A percentile compares a stretch with the other conserved stretches of the same genome.
These are phyloP conservation scores for Platycnemis pennipes DNA, from an alignment of 2,888 invertebrate genomes.

Conservation along the genomic window DNA sequence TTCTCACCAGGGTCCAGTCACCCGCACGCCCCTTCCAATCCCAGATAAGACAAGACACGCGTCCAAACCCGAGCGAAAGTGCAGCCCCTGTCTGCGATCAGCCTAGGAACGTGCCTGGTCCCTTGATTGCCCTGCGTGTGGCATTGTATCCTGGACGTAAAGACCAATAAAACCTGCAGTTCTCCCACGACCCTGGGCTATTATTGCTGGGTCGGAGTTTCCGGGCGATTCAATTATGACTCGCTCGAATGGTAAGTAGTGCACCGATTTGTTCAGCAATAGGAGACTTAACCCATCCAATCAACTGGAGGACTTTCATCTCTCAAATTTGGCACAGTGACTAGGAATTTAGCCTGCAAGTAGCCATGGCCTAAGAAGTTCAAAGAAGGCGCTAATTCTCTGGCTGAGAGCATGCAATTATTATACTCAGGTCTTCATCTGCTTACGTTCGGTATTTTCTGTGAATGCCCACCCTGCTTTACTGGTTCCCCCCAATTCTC, in stretches of 20 bases:
- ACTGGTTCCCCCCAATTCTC: no score
- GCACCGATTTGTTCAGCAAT: neutral
- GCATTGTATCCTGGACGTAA: neutral
- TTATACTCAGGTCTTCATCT: no score
- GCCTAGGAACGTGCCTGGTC: neutral
- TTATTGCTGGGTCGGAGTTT: conserved; percentile 1
- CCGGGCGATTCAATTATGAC: neutral
- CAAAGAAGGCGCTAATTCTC: no score
- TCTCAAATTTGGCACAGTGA: neutral
- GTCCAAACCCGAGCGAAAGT: neutral
- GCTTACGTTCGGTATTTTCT: no score
- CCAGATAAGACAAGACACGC: neutral
- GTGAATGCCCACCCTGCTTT: no score
- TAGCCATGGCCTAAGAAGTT: no score
- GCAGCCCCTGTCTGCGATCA: neutral
- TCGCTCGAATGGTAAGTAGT: neutral
- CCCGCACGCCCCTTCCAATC: neutral
- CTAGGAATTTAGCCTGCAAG: no score
- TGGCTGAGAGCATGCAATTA: no score
- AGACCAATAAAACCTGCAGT: conserved; percentile 12
- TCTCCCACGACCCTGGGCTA: neutral
- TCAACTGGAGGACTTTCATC: neutral
- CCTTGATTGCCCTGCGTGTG: neutral
- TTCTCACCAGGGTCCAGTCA: neutral
- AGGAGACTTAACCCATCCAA: neutral